These are phyloP conservation scores for Slavum lentiscoides DNA, from an alignment of 2,888 invertebrate genomes.

Conservation along the genomic window DNA sequence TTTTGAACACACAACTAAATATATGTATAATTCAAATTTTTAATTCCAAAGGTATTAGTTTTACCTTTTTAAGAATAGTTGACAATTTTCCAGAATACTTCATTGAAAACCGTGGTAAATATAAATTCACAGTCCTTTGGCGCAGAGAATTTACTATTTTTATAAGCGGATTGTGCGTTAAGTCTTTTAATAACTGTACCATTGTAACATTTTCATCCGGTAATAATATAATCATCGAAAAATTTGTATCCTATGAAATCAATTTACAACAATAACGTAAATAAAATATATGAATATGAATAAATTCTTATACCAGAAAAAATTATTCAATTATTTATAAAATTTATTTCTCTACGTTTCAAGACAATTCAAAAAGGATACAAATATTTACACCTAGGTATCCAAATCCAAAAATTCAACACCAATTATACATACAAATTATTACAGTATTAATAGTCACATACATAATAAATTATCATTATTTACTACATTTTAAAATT, in stretches of 20 bases:
- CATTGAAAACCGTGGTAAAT: constrained; percentile 68
- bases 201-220: constrained; percentile 63
- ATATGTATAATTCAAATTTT: neutral
- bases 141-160: constrained; percentile 62
- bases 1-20: neutral
- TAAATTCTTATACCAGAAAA: too few relatives aligned
- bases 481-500: constrained; percentile 55
- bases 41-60: neutral
- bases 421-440: too few relatives aligned
- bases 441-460: too few relatives aligned
- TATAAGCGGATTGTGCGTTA: constrained; percentile 64
- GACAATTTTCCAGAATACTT: constrained; percentile 65
- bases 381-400: too few relatives aligned
- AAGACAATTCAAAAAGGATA: too few relatives aligned
- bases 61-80: constrained; percentile 56
- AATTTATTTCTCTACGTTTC: too few relatives aligned
- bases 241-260: constrained; percentile 64
- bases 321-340: too few relatives aligned
- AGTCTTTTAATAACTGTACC: constrained; percentile 63
- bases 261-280: constrained; percentile 44
- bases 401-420: too few relatives aligned
- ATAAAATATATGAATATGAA: neutral
- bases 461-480: neutral
- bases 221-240: constrained; percentile 68
- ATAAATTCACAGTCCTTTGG: constrained; percentile 63